phyloP scores from a whole-genome alignment of 2,113 vertebrate species.

The Pedetes capensis region DNA sequence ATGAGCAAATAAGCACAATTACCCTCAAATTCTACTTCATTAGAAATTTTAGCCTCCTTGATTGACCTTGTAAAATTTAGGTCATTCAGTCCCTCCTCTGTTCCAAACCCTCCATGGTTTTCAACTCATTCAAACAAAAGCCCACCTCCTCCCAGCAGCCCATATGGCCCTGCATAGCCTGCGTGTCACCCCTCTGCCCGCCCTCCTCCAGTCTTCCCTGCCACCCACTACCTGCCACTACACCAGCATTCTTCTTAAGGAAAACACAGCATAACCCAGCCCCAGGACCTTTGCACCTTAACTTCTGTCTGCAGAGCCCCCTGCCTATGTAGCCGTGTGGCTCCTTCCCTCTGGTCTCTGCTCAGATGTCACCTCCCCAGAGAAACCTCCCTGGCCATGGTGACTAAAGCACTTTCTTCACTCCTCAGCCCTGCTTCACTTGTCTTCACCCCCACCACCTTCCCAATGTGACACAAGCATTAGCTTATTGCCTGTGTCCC shows the following conservation, averaged over 20 bases:
- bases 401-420: not conserved
- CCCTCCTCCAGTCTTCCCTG: not conserved
- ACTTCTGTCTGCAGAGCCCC: not conserved
- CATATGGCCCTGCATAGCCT: rapidly evolving
- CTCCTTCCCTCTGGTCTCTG: not conserved
- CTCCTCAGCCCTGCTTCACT: no score
- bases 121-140: not conserved
- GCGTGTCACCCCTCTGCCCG: not conserved
- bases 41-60: not conserved
- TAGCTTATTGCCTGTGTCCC: not conserved
- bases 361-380: not conserved
- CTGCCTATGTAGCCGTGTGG: not conserved
- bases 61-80: not conserved
- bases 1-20: not conserved
- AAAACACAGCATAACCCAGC: not conserved
- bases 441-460: not conserved
- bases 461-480: rapidly evolving
- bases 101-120: not conserved
- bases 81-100: not conserved
- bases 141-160: rapidly evolving
- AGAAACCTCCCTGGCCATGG: no score
- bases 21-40: not conserved
- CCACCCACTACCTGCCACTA: not conserved
- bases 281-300: not conserved
- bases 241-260: not conserved